Conservation (phyloP, 2,888 invertebrate species). For the Tenthredo livida region DNA sequence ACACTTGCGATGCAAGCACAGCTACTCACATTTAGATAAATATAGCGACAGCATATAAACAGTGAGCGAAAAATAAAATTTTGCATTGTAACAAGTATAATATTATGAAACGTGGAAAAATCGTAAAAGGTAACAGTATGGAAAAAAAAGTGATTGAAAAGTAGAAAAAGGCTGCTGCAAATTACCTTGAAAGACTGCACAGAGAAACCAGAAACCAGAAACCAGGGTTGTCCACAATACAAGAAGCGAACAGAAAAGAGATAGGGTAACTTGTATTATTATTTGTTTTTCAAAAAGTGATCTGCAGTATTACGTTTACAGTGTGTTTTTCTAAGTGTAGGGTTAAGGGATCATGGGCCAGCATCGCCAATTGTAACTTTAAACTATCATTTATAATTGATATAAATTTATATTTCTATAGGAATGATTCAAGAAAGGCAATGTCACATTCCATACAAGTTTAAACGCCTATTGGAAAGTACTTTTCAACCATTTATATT, state of each 20-base stretch:
- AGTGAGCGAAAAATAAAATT: slow-evolving; percentile 47
- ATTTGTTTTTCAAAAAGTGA: slow-evolving; percentile 15
- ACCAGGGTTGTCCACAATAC: slow-evolving; percentile 75
- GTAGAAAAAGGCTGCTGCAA: slow-evolving; percentile 69
- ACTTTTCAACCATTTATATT: slow-evolving; percentile 3
- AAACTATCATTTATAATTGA: slow-evolving; percentile 23
- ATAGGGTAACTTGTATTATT: slow-evolving; percentile 68
- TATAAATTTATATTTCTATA: neutral
- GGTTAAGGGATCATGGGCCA: neutral
- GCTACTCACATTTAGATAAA: slow-evolving; percentile 37
- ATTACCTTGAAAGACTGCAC: slow-evolving; percentile 77
- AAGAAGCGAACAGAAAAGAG: slow-evolving; percentile 77
- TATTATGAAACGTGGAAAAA: neutral
- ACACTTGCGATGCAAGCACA: slow-evolving; percentile 39
- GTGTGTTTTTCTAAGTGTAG: neutral
- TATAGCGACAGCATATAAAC: slow-evolving; percentile 46
- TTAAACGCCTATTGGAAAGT: slow-evolving; percentile 5
- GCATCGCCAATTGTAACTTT: neutral
- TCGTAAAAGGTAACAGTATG: slow-evolving; percentile 15
- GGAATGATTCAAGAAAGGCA: neutral
- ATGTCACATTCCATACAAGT: slow-evolving; percentile 16
- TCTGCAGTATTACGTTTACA: slow-evolving; percentile 1
- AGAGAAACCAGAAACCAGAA: slow-evolving; percentile 77
- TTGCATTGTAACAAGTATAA: slow-evolving; percentile 31
- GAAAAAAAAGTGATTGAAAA: slow-evolving; percentile 56